Base-by-base conservation (phyloP, 2,888 invertebrate species). In the Morpho achilles region DNA sequence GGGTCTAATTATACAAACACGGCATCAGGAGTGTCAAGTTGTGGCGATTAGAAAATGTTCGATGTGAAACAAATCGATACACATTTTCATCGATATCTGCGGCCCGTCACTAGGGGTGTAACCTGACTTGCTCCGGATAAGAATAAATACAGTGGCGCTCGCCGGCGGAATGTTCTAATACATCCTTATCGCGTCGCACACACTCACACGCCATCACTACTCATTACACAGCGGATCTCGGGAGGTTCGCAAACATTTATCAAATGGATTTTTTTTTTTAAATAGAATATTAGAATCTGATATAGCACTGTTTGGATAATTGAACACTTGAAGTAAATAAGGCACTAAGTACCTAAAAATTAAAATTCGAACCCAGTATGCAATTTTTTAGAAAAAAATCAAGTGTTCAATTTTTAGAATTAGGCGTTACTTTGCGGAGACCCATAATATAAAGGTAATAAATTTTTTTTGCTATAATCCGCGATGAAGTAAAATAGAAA, bases 51-150 rank as follows among this genome's bases (percentile, higher is more conserved):
- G 55, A 59, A 54, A 59, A 59, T 53, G 54, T 57, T 54, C 54
- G 60, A 61, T 61, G 60, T 51, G 48, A 48, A 51, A 50, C 50
- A 47, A 52, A 50, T 57, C 48, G 45, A 22, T 43, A 43, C 43
- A 43, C 43, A 43, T 43, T 43, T 43, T 47, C 63, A 71, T 76
- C 76, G 74, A 75, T 68, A 73, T 57, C 51, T n/a, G 10, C 9
- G 60, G 44, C 68, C 51, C 84, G 75, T 80, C 87, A 82, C 88
- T 89, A 84, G 80, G 84, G 84, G 84, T 85, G 86, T 87, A 87
- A 87, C 87, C 88, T 89, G 88, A 81, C 85, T 84, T 83, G 82
- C 78, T 77, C 84, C 85, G 87, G 88, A 87, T 87, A 87, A 87
- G 87, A 87, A 87, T 85, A 86, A 87, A 87, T 86, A 89, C 86